These are phyloP conservation scores for Amphibalanus amphitrite DNA, from an alignment of 1,140 invertebrate species.

Conservation along the genomic window DNA sequence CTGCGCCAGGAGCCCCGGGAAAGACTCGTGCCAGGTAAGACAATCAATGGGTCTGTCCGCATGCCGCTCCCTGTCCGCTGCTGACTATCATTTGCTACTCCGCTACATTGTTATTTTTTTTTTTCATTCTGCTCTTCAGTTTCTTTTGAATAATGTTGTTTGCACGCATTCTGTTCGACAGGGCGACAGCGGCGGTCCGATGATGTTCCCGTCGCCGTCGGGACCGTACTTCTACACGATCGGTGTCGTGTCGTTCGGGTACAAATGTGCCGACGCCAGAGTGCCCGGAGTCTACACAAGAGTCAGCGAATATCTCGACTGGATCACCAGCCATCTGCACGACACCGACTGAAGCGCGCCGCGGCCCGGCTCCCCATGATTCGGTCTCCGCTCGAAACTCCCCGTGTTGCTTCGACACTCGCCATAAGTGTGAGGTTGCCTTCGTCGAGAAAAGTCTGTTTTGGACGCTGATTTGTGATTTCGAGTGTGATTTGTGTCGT, in stretches of 20 bases:
- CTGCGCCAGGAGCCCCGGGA: conserved; percentile 13
- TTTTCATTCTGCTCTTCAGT: no score
- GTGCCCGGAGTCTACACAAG: conserved; percentile 59
- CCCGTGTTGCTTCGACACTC: no score
- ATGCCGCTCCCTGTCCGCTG: no score
- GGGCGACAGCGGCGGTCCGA: conserved; percentile 36
- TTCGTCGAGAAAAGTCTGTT: no score
- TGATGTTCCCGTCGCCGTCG: conserved; percentile 21
- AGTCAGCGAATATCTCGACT: conserved; percentile 35
- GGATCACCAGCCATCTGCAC: conserved; percentile 22
- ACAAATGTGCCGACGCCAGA: conserved; percentile 47
- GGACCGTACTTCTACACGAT: conserved; percentile 25
- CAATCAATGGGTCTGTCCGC: no score
- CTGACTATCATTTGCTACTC: background rate
- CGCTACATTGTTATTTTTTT: no score
- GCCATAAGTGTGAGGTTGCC: no score
- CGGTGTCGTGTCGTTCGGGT: conserved; percentile 58
- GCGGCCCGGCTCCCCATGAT: no score
- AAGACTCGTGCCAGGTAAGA: conserved; percentile 19
- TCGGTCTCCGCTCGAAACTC: no score
- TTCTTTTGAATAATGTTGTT: background rate
- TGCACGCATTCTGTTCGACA: conserved; percentile 16
- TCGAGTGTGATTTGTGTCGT: no score
- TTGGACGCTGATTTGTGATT: no score
- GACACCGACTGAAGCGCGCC: no score